Percentiles rank a stretch among this genome's conserved stretches.
These are phyloP conservation scores for Uropetala carovei DNA, from an alignment of 2,888 invertebrate genomes.

Conservation along the genomic window DNA sequence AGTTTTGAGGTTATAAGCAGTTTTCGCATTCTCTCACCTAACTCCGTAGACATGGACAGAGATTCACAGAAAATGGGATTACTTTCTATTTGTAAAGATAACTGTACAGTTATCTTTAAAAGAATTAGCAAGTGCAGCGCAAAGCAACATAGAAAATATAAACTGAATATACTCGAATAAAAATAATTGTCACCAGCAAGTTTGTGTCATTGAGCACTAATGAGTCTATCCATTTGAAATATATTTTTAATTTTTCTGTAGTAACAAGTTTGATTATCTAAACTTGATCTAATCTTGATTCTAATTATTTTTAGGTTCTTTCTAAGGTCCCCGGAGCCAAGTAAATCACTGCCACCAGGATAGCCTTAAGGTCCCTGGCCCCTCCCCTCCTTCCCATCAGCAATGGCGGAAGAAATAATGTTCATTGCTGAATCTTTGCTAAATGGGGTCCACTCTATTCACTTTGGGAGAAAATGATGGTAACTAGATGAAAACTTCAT, in stretches of 20 bases:
- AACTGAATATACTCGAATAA: no score
- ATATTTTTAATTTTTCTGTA: not conserved
- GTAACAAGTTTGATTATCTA: not conserved
- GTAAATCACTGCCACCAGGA: slow-evolving; percentile 42
- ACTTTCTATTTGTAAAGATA: no score
- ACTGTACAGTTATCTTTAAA: no score
- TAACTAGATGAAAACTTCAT: not conserved
- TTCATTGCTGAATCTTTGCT: slow-evolving; percentile 49
- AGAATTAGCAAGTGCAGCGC: no score
- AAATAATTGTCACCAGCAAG: not conserved
- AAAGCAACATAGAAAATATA: no score
- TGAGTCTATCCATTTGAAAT: not conserved
- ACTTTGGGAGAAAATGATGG: slow-evolving; percentile 42
- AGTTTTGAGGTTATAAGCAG: no score
- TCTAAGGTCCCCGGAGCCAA: slow-evolving; percentile 58
- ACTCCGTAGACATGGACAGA: no score
- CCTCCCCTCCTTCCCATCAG: slow-evolving; percentile 7
- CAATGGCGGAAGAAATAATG: not conserved
- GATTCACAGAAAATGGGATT: no score
- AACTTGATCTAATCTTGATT: not conserved
- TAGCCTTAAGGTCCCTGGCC: not conserved
- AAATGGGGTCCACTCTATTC: slow-evolving; percentile 56
- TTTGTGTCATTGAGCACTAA: not conserved
- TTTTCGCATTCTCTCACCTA: no score
- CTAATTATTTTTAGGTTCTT: slow-evolving; percentile 9